phyloP scores from a whole-genome alignment of 2,797 vertebrate genomes.

The Hozukius guyotensis region DNA sequence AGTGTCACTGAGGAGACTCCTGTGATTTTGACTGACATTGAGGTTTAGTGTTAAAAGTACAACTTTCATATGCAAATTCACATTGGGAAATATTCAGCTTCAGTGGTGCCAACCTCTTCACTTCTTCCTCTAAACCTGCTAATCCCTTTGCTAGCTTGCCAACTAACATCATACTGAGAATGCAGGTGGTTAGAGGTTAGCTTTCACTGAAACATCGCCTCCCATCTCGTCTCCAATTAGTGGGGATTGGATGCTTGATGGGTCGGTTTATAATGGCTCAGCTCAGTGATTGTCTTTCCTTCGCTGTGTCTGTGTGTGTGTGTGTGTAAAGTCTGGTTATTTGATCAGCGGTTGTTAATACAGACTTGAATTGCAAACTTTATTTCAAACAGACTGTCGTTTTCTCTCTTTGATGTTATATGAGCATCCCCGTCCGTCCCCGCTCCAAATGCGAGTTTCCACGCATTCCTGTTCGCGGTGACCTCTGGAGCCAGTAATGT shows the following conservation, averaged over 20 bases:
- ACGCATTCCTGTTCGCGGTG: conserved; percentile 9
- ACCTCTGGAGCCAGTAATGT: conserved; percentile 33
- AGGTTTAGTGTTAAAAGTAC: not conserved
- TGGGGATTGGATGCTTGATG: conserved; percentile 42
- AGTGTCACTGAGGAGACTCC: not conserved
- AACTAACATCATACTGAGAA: conserved; percentile 5
- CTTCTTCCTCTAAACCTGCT: not conserved
- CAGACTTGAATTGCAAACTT: conserved; percentile 25
- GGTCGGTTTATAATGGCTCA: conserved; percentile 36
- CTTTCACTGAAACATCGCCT: conserved; percentile 23
- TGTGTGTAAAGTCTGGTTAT: conserved; percentile 27
- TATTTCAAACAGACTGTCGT: conserved; percentile 41
- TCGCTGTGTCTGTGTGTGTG: not conserved
- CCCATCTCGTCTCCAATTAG: conserved; percentile 44
- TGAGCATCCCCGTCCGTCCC: conserved; percentile 38
- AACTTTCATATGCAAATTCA: not conserved
- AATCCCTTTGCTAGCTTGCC: not conserved
- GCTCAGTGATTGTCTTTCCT: conserved; percentile 40
- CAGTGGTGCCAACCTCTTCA: not conserved
- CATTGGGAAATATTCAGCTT: not conserved
- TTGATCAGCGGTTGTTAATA: conserved; percentile 47
- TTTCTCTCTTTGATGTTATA: conserved; percentile 48
- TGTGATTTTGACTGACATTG: not conserved
- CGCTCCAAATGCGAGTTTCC: conserved; percentile 20
- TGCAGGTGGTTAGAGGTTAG: conserved; percentile 31